Evolutionary conservation across 2,797 vertebrate species (phyloP), one percentile per base, ranked within the genome.

Genomic region (Onychomys leucogaster): DNA sequence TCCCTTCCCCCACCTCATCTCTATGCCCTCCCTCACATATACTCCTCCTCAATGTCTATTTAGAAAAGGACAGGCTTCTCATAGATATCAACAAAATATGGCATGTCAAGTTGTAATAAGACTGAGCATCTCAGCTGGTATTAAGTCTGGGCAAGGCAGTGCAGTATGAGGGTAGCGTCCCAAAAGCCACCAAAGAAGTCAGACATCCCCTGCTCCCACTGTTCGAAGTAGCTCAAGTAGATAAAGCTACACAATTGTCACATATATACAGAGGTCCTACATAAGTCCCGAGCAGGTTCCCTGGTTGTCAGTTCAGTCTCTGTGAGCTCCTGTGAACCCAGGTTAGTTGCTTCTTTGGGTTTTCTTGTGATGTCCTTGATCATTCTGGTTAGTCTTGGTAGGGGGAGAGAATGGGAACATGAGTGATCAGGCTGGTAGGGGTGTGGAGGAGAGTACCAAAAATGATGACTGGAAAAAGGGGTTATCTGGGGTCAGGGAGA

Each of bases 1-100:
- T 75, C 2, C 29, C 29, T 32, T 4, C 10, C 5, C 23, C 10
- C 21, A 2, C 10, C 23, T 10, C 8, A 19, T 5, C 9, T 23
- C 9, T 37, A 9, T 37, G 19, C 23, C 37, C 21, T 5, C 9
- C 12, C 32, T 52, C 52, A 52, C 34, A 69, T 41, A 10, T 5
- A 41, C 11, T 43, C 41, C 9, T 41, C 37, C 21, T 75, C 4
- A 11, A 41, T 25, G 73, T 73, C 37, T 73, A 73, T 25, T 73
- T 37, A 75, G 21, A 75, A 75, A 75, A 32, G 4, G 65, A 32
- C 12, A 75, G 37, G 23, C 3, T 41, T 73, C 37, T 23, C 23
- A 25, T 25, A 37, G 71, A 75, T 13, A 75, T 25, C 71, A 75
- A 41, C 21, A 75, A 43, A 75, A 75, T 23, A 43, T 6, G 37